Base-by-base conservation (phyloP, 2,113 vertebrate genomes). In the Acinonyx jubatus region DNA sequence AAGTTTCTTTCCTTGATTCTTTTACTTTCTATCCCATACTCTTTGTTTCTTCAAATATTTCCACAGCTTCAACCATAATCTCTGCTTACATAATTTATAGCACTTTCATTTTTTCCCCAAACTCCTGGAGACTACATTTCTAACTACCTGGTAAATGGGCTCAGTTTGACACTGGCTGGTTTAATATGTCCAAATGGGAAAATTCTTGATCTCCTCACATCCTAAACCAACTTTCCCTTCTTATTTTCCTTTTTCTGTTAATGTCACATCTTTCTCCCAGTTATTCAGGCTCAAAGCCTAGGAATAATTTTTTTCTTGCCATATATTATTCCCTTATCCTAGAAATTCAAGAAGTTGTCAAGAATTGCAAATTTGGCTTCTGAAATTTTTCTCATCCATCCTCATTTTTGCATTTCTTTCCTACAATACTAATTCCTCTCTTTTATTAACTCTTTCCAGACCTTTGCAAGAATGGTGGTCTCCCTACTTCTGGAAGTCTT, bases 401-500 rank as follows among this genome's bases (percentile, higher is more conserved):
- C 19, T 91, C 36, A 87, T 9, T 82, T 94, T 93, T 74, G 11
- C 23, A 65, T 84, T 85, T 89, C 13, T 68, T 33, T 45, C 4
- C 29, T 95, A n/a, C 2, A 88, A 57, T 88, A 15, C 19, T 68
- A 91, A 31, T 21, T 80, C 45, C 68, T 83, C 9, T 68, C 38
- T 86, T 95, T 16, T 21, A 81, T 89, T 63, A 84, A 73, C 36
- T 83, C 48, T 90, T 95, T 83, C 21, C 16, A 93, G 74, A 79
- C 14, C 33, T 21, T 25, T 55, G 36, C 31, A 79, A 93, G 61
- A 93, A 13, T 57, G 31, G 83, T 78, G 33, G 16, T 91, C 18
- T 74, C 13, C 10, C 15, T 89, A 41, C 15, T 81, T 86, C n/a
- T 78, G 74, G 74, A 95, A 74, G 19, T 84, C 63, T 84, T 91